phyloP scores from a whole-genome alignment of 2,797 vertebrate species.

The Triplophysa bombifrons region DNA sequence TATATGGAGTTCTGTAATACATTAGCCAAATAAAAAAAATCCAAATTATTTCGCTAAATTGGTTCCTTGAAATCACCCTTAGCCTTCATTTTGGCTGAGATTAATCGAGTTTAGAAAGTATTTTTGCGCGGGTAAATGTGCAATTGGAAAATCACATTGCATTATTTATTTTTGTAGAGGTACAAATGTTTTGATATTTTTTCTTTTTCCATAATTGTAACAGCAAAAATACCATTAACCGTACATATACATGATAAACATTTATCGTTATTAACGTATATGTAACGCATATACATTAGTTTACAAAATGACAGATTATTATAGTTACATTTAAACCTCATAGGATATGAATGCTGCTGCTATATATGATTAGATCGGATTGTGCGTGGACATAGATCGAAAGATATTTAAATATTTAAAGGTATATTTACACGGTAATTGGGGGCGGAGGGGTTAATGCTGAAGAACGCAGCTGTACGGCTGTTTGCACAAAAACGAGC shows the following conservation, averaged over 20 bases:
- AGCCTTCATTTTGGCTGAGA: constrained; percentile 44
- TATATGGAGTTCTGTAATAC: constrained; percentile 68
- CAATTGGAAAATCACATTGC: constrained; percentile 74
- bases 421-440: constrained; percentile 64
- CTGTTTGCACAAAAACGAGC: constrained; percentile 47
- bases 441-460: constrained; percentile 64
- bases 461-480: constrained; percentile 73
- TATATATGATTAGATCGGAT: constrained; percentile 76
- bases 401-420: constrained; percentile 64
- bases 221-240: constrained; percentile 70
- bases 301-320: constrained; percentile 57
- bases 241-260: constrained; percentile 62
- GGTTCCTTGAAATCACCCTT: constrained; percentile 1
- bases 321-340: constrained; percentile 75
- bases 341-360: constrained; percentile 82
- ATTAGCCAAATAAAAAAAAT: constrained; percentile 11
- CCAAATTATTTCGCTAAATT: neutral
- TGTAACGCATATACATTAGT: constrained; percentile 30
- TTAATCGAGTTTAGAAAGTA: constrained; percentile 62
- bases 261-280: constrained; percentile 46
- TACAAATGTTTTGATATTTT: constrained; percentile 76
- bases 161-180: constrained; percentile 83
- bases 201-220: constrained; percentile 67
- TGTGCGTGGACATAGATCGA: constrained; percentile 65
- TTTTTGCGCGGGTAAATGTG: constrained; percentile 58